Evolutionary conservation across 1,140 invertebrate species (phyloP).

Genomic region (Mycetomoellerius zeteki): DNA sequence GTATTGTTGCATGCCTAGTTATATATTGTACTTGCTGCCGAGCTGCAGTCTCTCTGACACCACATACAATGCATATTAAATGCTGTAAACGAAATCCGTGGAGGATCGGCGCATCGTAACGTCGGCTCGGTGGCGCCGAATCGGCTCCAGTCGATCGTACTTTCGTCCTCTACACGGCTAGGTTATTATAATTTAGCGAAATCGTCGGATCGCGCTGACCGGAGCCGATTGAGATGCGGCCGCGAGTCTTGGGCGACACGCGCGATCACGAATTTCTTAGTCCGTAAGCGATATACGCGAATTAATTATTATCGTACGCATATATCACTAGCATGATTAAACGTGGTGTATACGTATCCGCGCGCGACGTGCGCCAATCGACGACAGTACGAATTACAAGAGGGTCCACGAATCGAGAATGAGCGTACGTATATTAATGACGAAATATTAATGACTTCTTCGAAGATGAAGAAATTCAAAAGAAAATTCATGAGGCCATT

Average conservation of each 20-base stretch:
- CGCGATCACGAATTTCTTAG: slow-evolving; percentile 57
- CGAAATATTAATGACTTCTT: neutral
- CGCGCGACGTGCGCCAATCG: slow-evolving; percentile 31
- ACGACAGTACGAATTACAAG: slow-evolving; percentile 6
- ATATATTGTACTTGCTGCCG: slow-evolving; percentile 79
- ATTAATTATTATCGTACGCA: slow-evolving; percentile 71
- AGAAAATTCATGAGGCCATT: neutral
- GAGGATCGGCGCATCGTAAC: slow-evolving; percentile 36
- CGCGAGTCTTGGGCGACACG: neutral
- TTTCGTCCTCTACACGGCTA: slow-evolving; percentile 14
- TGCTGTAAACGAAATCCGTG: slow-evolving; percentile 48
- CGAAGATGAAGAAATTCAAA: neutral
- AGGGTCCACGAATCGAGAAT: slow-evolving; percentile 5
- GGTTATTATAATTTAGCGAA: slow-evolving; percentile 17
- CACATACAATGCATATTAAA: slow-evolving; percentile 49
- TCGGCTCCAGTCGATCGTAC: slow-evolving; percentile 19
- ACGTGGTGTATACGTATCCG: slow-evolving; percentile 51
- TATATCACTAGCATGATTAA: slow-evolving; percentile 67
- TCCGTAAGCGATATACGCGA: slow-evolving; percentile 67
- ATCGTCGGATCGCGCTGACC: slow-evolving; percentile 5
- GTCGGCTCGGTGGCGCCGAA: slow-evolving; percentile 14
- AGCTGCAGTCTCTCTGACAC: slow-evolving; percentile 56
- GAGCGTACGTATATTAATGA: neutral
- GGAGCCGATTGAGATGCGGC: slow-evolving; percentile 25
- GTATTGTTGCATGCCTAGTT: slow-evolving; percentile 86